phyloP scores from a whole-genome alignment of 2,113 vertebrate species.

The Smithornis capensis region DNA sequence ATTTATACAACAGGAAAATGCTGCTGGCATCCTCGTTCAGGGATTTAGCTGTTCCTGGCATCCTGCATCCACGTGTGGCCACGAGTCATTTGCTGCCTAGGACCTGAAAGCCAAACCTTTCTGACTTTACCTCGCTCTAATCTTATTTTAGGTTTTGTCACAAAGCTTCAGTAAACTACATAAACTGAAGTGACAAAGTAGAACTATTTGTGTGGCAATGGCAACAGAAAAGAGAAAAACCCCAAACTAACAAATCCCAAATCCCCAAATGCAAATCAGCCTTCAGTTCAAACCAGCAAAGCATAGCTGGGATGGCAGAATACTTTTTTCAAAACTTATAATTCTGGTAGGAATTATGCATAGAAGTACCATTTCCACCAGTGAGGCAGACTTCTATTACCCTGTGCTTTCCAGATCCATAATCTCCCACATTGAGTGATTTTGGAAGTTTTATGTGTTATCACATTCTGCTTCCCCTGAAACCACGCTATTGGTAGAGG shows the following conservation, averaged over 20 bases:
- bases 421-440: neutral
- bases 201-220: neutral
- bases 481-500: neutral
- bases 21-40: neutral
- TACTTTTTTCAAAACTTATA: neutral
- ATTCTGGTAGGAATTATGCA: neutral
- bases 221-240: neutral
- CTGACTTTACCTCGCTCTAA: neutral
- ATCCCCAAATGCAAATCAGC: neutral
- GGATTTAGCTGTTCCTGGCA: neutral
- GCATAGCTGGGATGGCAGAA: neutral
- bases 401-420: neutral
- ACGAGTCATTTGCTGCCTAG: neutral
- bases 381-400: neutral
- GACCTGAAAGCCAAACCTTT: neutral
- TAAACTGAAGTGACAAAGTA: neutral
- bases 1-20: neutral
- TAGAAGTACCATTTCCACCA: neutral
- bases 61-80: fast-evolving
- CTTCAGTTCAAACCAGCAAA: neutral
- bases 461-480: neutral
- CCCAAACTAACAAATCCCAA: neutral
- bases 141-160: neutral
- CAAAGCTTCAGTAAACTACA: neutral
- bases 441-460: neutral